phyloP scores from a whole-genome alignment of 1,140 invertebrate genomes.

The Drosophila hydei region DNA sequence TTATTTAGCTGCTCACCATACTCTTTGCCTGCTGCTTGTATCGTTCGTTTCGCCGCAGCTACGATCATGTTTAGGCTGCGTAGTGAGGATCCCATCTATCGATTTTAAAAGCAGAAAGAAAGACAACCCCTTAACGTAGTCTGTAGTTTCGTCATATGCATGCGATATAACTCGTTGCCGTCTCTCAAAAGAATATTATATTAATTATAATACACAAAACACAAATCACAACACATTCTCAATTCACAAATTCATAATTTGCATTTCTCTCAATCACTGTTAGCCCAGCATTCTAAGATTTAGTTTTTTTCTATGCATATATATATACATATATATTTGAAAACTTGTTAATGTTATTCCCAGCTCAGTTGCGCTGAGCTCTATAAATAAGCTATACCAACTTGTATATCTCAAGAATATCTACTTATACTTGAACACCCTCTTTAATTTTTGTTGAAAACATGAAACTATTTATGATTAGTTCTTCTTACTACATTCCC shows the following conservation, averaged over 20 bases:
- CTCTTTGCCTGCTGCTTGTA: constrained; percentile 95
- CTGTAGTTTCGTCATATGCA: constrained; percentile 59
- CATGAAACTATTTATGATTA: constrained; percentile 15
- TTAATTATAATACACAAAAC: constrained; percentile 16
- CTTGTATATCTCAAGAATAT: neutral
- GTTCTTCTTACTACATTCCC: neutral
- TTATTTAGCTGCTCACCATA: constrained; percentile 92
- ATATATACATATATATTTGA: constrained; percentile 3
- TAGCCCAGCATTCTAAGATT: constrained; percentile 32
- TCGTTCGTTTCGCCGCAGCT: constrained; percentile 94
- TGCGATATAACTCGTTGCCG: constrained; percentile 47
- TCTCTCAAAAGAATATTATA: constrained; percentile 24
- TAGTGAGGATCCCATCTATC: constrained; percentile 68
- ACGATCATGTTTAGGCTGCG: constrained; percentile 92
- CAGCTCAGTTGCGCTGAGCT: constrained; percentile 25
- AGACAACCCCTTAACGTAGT: constrained; percentile 42
- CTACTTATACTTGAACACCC: neutral
- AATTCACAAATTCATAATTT: constrained; percentile 22
- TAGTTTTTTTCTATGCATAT: constrained; percentile 27
- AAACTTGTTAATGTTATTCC: constrained; percentile 35
- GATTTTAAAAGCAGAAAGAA: constrained; percentile 46
- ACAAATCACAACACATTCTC: constrained; percentile 29
- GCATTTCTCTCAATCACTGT: constrained; percentile 19
- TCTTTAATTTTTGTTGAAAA: constrained; percentile 1
- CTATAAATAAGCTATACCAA: constrained; percentile 22